A percentile compares a stretch with the other conserved stretches of the same genome.
phyloP scores from a whole-genome alignment of 2,888 invertebrate species.

The Lymantria monacha region DNA sequence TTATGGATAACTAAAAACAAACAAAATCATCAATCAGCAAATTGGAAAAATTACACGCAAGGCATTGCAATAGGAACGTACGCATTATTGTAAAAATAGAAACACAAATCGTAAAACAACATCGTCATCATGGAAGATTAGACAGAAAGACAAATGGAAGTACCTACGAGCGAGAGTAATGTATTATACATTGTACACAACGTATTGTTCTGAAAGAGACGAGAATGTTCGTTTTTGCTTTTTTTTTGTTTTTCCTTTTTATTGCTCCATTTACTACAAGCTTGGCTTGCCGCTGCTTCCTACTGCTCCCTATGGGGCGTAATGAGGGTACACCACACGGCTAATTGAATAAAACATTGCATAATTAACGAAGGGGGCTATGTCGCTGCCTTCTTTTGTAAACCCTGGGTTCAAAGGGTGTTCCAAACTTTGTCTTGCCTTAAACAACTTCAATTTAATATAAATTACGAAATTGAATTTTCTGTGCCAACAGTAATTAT shows the following conservation, averaged over 20 bases:
- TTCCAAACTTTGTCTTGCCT: slow-evolving; percentile 30
- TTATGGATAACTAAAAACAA: not conserved
- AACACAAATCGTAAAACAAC: slow-evolving; percentile 62
- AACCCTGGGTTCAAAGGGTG: slow-evolving; percentile 31
- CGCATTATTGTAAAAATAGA: slow-evolving; percentile 50
- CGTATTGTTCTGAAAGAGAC: slow-evolving; percentile 62
- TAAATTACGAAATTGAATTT: slow-evolving; percentile 8
- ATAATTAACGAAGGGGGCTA: slow-evolving; percentile 61
- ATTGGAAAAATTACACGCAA: slow-evolving; percentile 11
- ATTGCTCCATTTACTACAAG: slow-evolving; percentile 62
- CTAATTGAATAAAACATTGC: slow-evolving; percentile 78
- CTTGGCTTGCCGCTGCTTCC: slow-evolving; percentile 52
- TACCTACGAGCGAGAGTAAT: slow-evolving; percentile 41
- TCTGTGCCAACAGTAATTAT: slow-evolving; percentile 2
- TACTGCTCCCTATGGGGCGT: slow-evolving; percentile 51
- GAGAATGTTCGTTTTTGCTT: slow-evolving; percentile 49
- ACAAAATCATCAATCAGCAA: slow-evolving; percentile 7
- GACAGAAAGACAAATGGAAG: slow-evolving; percentile 67
- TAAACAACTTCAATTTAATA: slow-evolving; percentile 30
- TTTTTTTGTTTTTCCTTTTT: slow-evolving; percentile 45
- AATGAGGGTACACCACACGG: slow-evolving; percentile 69
- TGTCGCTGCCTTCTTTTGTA: slow-evolving; percentile 20
- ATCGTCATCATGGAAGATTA: slow-evolving; percentile 72
- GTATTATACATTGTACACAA: slow-evolving; percentile 53
- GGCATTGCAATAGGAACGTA: not conserved